phyloP scores from a whole-genome alignment of 23 tunicate genomes.

The Styela plicata region DNA sequence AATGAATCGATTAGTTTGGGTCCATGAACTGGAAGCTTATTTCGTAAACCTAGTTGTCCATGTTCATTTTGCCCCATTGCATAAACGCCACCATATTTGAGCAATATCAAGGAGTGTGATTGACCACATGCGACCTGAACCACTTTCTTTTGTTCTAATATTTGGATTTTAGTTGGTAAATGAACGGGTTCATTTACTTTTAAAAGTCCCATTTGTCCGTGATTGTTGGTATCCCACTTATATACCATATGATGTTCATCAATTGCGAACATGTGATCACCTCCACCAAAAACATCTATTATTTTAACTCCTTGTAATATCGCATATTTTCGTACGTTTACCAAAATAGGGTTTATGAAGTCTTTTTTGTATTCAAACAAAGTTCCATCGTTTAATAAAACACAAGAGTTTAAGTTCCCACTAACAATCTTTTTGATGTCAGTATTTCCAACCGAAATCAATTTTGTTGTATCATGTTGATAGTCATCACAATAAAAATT shows the following conservation, averaged over 20 bases:
- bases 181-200: constrained; percentile 6
- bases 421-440: not conserved
- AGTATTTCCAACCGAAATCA: not conserved
- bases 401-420: not conserved
- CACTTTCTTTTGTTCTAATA: constrained; percentile 28
- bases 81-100: constrained; percentile 48
- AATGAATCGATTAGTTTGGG: constrained; percentile 22
- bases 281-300: constrained; percentile 49
- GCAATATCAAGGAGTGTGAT: constrained; percentile 58
- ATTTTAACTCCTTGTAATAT: constrained; percentile 50
- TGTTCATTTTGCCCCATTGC: constrained; percentile 57
- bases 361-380: not conserved
- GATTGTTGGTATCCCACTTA: constrained; percentile 75
- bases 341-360: not conserved
- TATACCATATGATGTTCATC: constrained; percentile 55
- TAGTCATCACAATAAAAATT: no score
- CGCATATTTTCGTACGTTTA: constrained; percentile 21
- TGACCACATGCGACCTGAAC: constrained; percentile 68
- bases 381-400: not conserved
- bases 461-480: not conserved
- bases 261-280: constrained; percentile 61
- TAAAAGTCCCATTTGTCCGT: constrained; percentile 66
- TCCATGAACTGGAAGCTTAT: not conserved
- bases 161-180: constrained; percentile 40
- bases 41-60: constrained; percentile 82